Evolutionary conservation across 64 coral and sea anemone species (phyloP).

Genomic region (Pocillopora verrucosa): DNA sequence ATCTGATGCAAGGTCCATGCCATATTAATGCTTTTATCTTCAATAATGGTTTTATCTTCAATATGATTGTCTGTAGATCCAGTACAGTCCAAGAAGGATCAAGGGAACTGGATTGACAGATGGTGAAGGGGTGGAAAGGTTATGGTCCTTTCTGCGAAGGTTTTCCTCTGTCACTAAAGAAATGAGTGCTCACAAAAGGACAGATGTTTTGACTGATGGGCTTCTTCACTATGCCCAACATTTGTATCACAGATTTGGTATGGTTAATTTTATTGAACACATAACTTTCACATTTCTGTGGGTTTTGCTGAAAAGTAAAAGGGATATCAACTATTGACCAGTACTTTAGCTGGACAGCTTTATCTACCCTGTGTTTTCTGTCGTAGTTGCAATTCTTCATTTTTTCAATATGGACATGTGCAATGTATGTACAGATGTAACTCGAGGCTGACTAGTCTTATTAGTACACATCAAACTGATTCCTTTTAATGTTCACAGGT

Average conservation of each 20-base stretch:
- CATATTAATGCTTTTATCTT: too few species aligned
- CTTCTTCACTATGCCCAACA: constrained; percentile 61
- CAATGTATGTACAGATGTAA: too few species aligned
- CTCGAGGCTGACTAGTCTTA: too few species aligned
- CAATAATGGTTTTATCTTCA: not conserved
- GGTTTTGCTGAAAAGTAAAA: not conserved
- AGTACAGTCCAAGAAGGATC: constrained; percentile 68
- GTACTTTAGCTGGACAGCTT: not conserved
- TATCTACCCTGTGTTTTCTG: constrained; percentile 7
- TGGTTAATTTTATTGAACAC: not conserved
- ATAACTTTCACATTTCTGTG: not conserved
- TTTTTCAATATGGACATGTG: too few species aligned
- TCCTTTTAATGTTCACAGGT: constrained; percentile 17
- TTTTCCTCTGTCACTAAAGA: constrained; percentile 75
- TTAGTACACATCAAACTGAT: too few species aligned
- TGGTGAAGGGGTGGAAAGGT: constrained; percentile 75
- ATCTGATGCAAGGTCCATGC: too few species aligned
- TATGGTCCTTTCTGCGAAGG: constrained; percentile 65
- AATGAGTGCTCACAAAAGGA: constrained; percentile 64
- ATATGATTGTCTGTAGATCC: constrained; percentile 43
- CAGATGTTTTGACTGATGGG: constrained; percentile 78
- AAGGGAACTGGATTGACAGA: constrained; percentile 62
- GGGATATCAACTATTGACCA: not conserved
- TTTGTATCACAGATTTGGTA: constrained; percentile 64
- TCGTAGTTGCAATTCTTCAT: not conserved